Base-by-base conservation (phyloP, 2,113 vertebrate species). In the Solea senegalensis region DNA sequence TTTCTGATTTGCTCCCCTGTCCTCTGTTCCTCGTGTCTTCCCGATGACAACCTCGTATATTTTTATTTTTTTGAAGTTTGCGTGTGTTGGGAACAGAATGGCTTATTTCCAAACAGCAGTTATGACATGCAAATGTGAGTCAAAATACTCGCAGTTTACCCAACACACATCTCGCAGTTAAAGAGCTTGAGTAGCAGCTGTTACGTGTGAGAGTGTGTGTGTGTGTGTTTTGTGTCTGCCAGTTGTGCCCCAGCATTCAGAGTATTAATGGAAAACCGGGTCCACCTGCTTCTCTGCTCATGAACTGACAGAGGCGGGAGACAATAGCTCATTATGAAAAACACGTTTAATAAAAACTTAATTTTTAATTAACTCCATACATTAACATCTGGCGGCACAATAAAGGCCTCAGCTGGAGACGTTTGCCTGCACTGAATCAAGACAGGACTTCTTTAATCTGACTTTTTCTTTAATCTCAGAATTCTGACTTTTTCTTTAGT, bases 91-190 rank as follows among this genome's bases (percentile, higher is more conserved):
- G 44, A 8, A 9, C 8, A 9, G 44, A 12, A 11, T 48, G 45
- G 11, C 11, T 48, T 12, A 48, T 48, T 13, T 48, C 45, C 16
- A 69, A 13, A 52, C 55, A 21, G 61, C 41, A 12, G 56, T 49
- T 51, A 41, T 39, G 57, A 34, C 11, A 63, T 72, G 69, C 48
- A 72, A 66, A 85, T 63, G 28, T 9, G 21, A 67, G 67, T 80
- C 27, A 64, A 63, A 81, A 65, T 65, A 61, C 52, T 83, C 61
- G 64, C 76, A 85, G 82, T 77, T 86, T 83, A 65, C 80, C 52
- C 72, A 73, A 60, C 77, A 72, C 75, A 69, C 74, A 82, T 72
- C 72, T 48, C 67, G 52, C 45, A 65, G 59, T 78, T 52, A 86
- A 63, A 79, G 34, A 68, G 64, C 72, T 57, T 8, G 49, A 58